These are phyloP conservation scores for Bombus ignitus DNA, from an alignment of 1,140 invertebrate genomes.

Conservation along the genomic window DNA sequence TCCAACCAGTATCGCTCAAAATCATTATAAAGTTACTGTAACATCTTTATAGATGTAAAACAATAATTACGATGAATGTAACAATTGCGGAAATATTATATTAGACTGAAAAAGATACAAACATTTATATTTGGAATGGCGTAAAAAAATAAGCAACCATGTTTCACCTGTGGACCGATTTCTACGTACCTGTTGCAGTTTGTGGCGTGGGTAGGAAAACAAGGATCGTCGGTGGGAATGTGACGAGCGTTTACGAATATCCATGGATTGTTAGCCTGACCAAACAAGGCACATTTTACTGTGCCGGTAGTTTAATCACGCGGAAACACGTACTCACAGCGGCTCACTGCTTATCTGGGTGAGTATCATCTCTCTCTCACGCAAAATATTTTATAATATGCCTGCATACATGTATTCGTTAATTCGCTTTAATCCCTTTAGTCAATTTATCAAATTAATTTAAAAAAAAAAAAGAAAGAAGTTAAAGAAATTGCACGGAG, in stretches of 20 bases:
- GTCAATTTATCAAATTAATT: background rate
- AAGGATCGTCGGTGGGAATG: slow-evolving; percentile 88
- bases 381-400: background rate
- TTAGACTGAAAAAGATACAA: background rate
- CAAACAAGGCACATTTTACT: slow-evolving; percentile 88
- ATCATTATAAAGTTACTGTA: background rate
- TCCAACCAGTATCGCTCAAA: background rate
- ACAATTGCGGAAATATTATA: too few relatives aligned
- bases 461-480: background rate
- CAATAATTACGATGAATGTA: too few relatives aligned
- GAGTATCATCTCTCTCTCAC: slow-evolving; percentile 50
- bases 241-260: slow-evolving; percentile 87
- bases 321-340: slow-evolving; percentile 84
- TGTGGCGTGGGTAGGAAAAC: slow-evolving; percentile 87
- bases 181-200: slow-evolving; percentile 79
- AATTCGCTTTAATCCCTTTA: background rate
- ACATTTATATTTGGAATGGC: background rate
- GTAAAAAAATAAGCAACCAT: background rate
- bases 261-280: slow-evolving; percentile 89
- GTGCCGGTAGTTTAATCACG: slow-evolving; percentile 88
- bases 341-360: slow-evolving; percentile 85
- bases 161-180: background rate
- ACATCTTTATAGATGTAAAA: too few relatives aligned
- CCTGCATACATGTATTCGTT: background rate
- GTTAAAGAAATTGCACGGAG: too few relatives aligned